phyloP scores from a whole-genome alignment of 1,140 invertebrate genomes.

The Belonocnema kinseyi region DNA sequence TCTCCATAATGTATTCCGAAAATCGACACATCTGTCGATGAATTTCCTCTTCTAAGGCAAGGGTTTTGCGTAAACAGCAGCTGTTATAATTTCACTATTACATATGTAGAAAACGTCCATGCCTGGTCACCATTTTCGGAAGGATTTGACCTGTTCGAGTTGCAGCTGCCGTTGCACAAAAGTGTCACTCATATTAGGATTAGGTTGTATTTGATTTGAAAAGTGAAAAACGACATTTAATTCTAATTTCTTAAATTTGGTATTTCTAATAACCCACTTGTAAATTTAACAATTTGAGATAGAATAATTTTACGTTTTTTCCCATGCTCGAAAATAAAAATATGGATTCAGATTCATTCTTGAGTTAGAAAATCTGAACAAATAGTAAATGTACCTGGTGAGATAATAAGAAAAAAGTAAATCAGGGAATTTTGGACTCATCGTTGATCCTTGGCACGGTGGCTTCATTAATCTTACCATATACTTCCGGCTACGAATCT shows the following conservation, averaged over 20 bases:
- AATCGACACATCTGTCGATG: slow-evolving; percentile 22
- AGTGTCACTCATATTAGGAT: background rate
- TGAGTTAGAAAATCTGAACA: background rate
- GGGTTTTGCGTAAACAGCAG: slow-evolving; percentile 68
- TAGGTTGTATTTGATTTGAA: background rate
- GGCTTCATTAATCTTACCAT: slow-evolving; percentile 44
- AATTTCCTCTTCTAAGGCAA: slow-evolving; percentile 16
- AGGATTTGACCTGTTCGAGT: slow-evolving; percentile 62
- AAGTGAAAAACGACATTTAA: background rate
- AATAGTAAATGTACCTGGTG: background rate
- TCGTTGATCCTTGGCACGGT: slow-evolving; percentile 29
- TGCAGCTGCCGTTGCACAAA: slow-evolving; percentile 55
- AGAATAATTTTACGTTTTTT: background rate
- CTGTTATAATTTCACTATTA: slow-evolving; percentile 51
- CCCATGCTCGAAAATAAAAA: background rate
- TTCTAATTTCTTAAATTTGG: background rate
- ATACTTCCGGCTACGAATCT: slow-evolving; percentile 41
- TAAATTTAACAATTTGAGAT: too few species aligned
- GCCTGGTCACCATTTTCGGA: slow-evolving; percentile 37
- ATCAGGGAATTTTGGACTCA: background rate
- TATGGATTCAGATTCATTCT: background rate
- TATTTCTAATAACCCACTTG: too few species aligned
- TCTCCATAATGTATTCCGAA: slow-evolving; percentile 8
- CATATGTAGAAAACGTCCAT: slow-evolving; percentile 32
- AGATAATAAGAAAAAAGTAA: slow-evolving; percentile 19